Evolutionary conservation across 2,113 vertebrate species (phyloP).

Genomic region (Corydoras sp.): DNA sequence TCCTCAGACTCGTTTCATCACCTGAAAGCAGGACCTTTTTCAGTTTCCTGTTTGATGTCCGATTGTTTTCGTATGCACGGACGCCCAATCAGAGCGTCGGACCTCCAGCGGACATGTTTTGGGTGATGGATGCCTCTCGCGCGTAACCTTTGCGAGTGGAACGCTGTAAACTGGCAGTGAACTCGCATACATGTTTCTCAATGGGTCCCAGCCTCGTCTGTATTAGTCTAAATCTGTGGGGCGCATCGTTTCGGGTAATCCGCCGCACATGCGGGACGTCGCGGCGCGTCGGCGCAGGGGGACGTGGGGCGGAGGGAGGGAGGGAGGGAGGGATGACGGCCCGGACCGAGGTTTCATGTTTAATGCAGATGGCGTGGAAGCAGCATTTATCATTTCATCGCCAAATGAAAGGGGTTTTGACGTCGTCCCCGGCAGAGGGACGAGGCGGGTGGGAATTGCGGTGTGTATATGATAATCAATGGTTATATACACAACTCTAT

Average conservation of each 20-base stretch:
- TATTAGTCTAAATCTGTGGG: conserved; percentile 23
- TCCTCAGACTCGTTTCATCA: too few species aligned
- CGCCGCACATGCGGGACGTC: conserved; percentile 23
- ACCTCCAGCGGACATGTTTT: conserved; percentile 22
- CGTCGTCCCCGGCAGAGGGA: background rate
- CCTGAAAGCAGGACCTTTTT: too few species aligned
- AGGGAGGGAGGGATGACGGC: conserved; percentile 12
- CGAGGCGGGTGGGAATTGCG: background rate
- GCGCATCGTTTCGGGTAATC: conserved; percentile 17
- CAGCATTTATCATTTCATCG: conserved; percentile 31
- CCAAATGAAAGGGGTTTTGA: conserved; percentile 6
- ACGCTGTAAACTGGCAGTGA: conserved; percentile 35
- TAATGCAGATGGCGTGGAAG: conserved; percentile 18
- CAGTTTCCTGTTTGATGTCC: too few species aligned
- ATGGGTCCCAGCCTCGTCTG: conserved; percentile 29
- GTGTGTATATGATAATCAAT: too few species aligned
- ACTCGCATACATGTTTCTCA: conserved; percentile 46
- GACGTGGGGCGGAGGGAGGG: conserved; percentile 2
- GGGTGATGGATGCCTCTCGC: conserved; percentile 17
- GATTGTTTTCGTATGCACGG: too few species aligned
- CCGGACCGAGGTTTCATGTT: conserved; percentile 20
- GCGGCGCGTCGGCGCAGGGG: conserved; percentile 26
- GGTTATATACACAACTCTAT: too few species aligned
- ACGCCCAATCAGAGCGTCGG: background rate
- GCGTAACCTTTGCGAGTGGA: conserved; percentile 37